Evolutionary conservation across 1,140 invertebrate species (phyloP), one percentile per base, ranked within the genome.

Genomic region (Drosophila varians): DNA sequence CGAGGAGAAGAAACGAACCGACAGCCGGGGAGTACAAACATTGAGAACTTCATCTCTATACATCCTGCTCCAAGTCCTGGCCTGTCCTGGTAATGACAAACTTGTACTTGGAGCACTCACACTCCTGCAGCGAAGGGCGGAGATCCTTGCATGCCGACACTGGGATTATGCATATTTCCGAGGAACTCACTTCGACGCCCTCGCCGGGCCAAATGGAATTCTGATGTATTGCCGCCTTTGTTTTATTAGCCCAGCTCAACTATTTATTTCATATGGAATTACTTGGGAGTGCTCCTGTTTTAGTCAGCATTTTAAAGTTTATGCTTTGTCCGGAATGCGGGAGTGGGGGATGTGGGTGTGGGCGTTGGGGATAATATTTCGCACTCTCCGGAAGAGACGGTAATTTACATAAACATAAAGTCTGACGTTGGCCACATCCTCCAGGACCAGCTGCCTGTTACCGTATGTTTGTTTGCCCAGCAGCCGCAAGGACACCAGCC

Each of bases 381-480:
- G 80, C 80, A 84, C 80, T 84, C 66, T 74, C 80, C 76, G 76
- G 76, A 69, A 62, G 73, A 40, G 48, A 51, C 64, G 83, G 54
- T 79, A 69, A 84, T 84, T 86, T 84, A 78, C 80, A 84, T 84
- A 84, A 86, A 78, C 76, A 84, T 84, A 84, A 84, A 84, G 80
- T 80, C 80, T 61, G 60, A 72, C 74, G 72, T 74, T 77, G 65
- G 71, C 74, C 65, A 75, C 60, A 66, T 65, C 58, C 62, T 66
- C 46, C 46, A 52, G 60, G 45, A 66, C 43, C 62, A 66, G 62
- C 62, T 66, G 62, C 19, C 36, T 66, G 45, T 19, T 43, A 45
- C 46, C 62, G 61, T 66, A 66, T 45, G 46, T 53, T 43, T 66
- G 62, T 66, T 66, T 66, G 62, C 60, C 47, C 46, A 16, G 46